A percentile compares a stretch with the other conserved stretches of the same genome.
These are phyloP conservation scores for Benthosema pterotum DNA, from an alignment of 2,797 vertebrate genomes.

Conservation along the genomic window DNA sequence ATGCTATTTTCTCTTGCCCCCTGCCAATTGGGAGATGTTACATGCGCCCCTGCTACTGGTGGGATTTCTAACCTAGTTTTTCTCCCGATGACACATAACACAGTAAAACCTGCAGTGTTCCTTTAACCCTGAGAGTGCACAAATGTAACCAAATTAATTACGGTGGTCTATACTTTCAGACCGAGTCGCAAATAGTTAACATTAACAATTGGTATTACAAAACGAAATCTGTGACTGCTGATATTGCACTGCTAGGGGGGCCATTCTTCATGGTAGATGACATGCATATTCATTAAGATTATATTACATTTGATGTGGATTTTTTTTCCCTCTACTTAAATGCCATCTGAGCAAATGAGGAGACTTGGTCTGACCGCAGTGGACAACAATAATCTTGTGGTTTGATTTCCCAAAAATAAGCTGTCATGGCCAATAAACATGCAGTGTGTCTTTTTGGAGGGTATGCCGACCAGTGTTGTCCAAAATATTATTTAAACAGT, in stretches of 20 bases:
- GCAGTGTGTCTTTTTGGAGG: neutral
- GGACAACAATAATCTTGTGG: conserved; percentile 16
- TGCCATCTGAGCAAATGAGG: conserved; percentile 23
- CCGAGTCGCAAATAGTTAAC: too few relatives aligned
- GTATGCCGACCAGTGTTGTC: too few relatives aligned
- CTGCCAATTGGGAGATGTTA: too few relatives aligned
- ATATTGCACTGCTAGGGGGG: conserved; percentile 11
- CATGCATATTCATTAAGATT: conserved; percentile 54
- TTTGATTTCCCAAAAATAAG: conserved; percentile 35
- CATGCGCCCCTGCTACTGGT: too few relatives aligned
- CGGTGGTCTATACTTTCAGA: too few relatives aligned
- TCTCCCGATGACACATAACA: too few relatives aligned
- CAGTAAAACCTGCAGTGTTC: too few relatives aligned
- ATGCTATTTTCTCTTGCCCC: too few relatives aligned
- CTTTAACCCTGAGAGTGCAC: too few relatives aligned
- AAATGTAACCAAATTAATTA: too few relatives aligned
- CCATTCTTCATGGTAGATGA: conserved; percentile 37
- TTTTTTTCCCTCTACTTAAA: conserved; percentile 42
- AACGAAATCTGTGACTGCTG: conserved; percentile 16
- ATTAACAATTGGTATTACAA: conserved; percentile 2
- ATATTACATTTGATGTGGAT: conserved; percentile 39
- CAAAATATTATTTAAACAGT: too few relatives aligned
- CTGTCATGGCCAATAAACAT: conserved; percentile 14
- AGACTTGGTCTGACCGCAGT: conserved; percentile 30
- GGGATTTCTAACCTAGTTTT: too few relatives aligned